These are phyloP conservation scores for Rhopalosiphum maidis DNA, from an alignment of 1,140 invertebrate species.

Conservation along the genomic window DNA sequence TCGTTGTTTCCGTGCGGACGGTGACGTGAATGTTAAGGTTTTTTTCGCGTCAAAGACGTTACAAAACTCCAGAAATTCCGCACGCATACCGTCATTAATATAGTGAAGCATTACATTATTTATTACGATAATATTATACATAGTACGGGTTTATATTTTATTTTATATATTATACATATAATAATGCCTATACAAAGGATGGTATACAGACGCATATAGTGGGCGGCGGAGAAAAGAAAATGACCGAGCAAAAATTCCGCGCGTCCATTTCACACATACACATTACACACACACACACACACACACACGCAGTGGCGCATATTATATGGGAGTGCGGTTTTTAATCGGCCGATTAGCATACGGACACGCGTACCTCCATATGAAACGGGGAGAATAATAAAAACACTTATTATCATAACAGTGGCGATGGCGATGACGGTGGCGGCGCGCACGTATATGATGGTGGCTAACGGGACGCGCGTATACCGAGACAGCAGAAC, in stretches of 20 bases:
- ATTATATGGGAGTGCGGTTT: neutral
- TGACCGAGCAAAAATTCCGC: conserved; percentile 22
- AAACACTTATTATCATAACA: neutral
- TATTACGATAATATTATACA: neutral
- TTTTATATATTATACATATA: neutral
- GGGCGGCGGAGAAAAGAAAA: neutral
- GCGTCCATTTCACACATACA: neutral
- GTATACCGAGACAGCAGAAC: neutral
- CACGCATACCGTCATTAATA: neutral
- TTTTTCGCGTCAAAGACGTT: neutral
- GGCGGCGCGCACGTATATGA: neutral
- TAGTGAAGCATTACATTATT: too few species aligned
- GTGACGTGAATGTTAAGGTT: neutral
- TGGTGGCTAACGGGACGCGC: neutral
- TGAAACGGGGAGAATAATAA: conserved; percentile 20
- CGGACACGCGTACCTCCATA: neutral
- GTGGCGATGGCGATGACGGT: neutral
- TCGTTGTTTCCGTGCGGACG: neutral
- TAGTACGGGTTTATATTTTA: neutral
- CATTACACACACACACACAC: neutral
- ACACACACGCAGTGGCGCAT: neutral
- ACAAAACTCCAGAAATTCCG: neutral
- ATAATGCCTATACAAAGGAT: neutral
- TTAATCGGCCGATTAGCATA: conserved; percentile 39
- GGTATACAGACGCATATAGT: neutral